phyloP scores from a whole-genome alignment of 1,140 invertebrate species.

The Pygmarrhopalites habei region DNA sequence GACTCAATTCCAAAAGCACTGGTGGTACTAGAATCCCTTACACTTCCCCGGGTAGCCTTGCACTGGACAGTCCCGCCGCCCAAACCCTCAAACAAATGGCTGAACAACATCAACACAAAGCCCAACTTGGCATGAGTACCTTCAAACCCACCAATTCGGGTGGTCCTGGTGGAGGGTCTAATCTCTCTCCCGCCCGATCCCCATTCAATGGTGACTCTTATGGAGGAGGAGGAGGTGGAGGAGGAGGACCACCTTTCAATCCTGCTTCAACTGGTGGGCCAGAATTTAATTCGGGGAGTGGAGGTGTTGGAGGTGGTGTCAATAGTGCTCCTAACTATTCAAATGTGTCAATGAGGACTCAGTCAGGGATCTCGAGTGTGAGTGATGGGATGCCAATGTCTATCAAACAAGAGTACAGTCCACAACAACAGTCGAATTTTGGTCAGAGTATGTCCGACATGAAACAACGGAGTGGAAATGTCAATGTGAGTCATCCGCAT shows the following conservation, averaged over 20 bases:
- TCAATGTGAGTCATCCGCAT: neutral
- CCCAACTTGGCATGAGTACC: conserved; percentile 45
- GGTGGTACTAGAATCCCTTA: conserved; percentile 38
- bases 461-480: conserved; percentile 1
- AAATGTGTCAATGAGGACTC: conserved; percentile 11
- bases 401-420: conserved; percentile 12
- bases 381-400: neutral
- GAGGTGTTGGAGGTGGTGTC: conserved; percentile 6
- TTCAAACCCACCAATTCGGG: conserved; percentile 42
- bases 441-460: neutral
- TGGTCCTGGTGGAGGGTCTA: too few species aligned
- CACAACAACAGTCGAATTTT: neutral
- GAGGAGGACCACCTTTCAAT: too few species aligned
- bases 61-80: conserved; percentile 57
- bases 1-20: conserved; percentile 25
- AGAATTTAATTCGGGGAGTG: neutral
- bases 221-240: neutral
- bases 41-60: conserved; percentile 34
- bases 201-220: conserved; percentile 32
- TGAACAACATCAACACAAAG: conserved; percentile 86
- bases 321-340: neutral
- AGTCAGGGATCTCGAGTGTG: neutral
- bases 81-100: conserved; percentile 93
- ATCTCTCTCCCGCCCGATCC: conserved; percentile 32
- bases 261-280: too few species aligned